Evolutionary conservation across 2,888 invertebrate genomes (phyloP).

Genomic region (Cheilosia variabilis): DNA sequence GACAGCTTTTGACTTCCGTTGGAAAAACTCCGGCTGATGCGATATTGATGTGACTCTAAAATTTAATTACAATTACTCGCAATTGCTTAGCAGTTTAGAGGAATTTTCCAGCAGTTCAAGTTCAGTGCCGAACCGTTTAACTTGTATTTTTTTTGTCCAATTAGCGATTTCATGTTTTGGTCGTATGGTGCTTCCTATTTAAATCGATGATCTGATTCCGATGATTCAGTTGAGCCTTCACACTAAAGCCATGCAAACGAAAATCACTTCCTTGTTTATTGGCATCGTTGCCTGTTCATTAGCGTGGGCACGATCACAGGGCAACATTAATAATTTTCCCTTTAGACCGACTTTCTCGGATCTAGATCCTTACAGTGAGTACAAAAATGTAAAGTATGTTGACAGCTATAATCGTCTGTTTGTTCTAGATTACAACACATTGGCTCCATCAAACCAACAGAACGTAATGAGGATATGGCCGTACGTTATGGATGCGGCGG

Average conservation of each 20-base stretch:
- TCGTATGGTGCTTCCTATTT: constrained; percentile 33
- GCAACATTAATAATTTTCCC: constrained; percentile 76
- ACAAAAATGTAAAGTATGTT: background rate
- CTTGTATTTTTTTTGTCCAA: constrained; percentile 8
- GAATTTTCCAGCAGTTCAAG: constrained; percentile 44
- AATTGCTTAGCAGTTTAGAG: constrained; percentile 39
- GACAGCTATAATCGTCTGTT: background rate
- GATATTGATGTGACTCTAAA: constrained; percentile 1
- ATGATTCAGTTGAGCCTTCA: constrained; percentile 40
- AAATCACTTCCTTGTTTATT: constrained; percentile 18
- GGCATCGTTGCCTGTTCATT: constrained; percentile 7
- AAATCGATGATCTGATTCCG: constrained; percentile 5
- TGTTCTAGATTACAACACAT: constrained; percentile 67
- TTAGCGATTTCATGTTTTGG: constrained; percentile 4
- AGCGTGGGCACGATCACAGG: constrained; percentile 29
- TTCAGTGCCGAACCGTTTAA: constrained; percentile 39
- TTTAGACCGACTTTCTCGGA: constrained; percentile 79
- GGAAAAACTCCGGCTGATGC: constrained; percentile 26
- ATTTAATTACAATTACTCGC: constrained; percentile 48
- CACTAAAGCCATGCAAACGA: constrained; percentile 35
- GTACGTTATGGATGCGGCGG: constrained; percentile 78
- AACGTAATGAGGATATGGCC: constrained; percentile 78
- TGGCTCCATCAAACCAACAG: constrained; percentile 61
- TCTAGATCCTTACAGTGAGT: constrained; percentile 73
- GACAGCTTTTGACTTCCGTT: too few species aligned